phyloP scores from a whole-genome alignment of 1,140 invertebrate species.

The Oncopeltus fasciatus region DNA sequence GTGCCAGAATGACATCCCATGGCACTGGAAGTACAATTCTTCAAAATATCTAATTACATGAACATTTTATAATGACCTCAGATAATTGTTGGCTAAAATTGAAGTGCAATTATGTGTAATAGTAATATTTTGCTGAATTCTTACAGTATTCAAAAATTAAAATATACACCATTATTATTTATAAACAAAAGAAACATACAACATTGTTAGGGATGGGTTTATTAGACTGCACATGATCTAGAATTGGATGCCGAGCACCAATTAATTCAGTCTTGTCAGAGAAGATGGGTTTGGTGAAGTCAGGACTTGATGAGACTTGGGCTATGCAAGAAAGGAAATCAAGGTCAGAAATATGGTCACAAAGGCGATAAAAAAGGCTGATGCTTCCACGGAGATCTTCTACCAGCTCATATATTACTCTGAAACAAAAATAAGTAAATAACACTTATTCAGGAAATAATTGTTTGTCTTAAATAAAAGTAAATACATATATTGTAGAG shows the following conservation, averaged over 20 bases:
- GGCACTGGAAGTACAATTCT: no score
- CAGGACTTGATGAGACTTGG: constrained; percentile 39
- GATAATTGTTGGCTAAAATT: no score
- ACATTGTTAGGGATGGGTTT: constrained; percentile 58
- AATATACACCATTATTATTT: no score
- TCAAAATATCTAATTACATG: no score
- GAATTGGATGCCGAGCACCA: constrained; percentile 61
- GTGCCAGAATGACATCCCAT: no score
- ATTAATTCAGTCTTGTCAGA: constrained; percentile 48
- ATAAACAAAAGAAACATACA: no score
- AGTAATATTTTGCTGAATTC: no score
- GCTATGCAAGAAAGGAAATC: constrained; percentile 66
- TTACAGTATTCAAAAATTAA: no score
- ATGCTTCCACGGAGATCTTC: constrained; percentile 50
- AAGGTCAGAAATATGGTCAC: constrained; percentile 60
- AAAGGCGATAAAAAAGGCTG: constrained; percentile 59
- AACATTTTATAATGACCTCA: no score
- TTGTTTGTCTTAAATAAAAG: neutral
- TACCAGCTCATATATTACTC: constrained; percentile 43
- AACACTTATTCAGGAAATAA: neutral
- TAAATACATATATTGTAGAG: neutral
- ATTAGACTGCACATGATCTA: constrained; percentile 46
- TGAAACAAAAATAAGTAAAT: constrained; percentile 32
- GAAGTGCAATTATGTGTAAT: no score
- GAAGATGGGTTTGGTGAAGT: constrained; percentile 59